Percentiles rank a stretch among this genome's conserved stretches.
Evolutionary conservation across 2,797 vertebrate species (phyloP).

Genomic region (Sebastes hubbsi): DNA sequence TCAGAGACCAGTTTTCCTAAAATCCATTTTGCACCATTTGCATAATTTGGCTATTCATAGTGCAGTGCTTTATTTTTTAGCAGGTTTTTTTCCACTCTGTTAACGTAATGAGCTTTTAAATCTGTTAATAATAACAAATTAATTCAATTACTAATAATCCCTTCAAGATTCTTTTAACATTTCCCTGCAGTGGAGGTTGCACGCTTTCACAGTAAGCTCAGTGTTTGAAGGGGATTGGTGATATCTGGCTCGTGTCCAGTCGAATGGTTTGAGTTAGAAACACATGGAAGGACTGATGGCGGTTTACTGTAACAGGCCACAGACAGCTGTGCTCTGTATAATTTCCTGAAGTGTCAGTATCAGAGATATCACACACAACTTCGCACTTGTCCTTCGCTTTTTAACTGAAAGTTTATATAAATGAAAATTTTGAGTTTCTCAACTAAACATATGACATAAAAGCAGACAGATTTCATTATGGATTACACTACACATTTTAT

Average conservation of each 20-base stretch:
- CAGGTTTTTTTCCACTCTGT: conserved; percentile 15
- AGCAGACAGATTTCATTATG: conserved; percentile 21
- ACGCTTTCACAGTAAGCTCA: conserved; percentile 39
- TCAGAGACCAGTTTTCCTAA: conserved; percentile 25
- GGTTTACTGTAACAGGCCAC: conserved; percentile 61
- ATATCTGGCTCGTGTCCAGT: conserved; percentile 64
- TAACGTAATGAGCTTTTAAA: conserved; percentile 17
- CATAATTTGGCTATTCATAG: not conserved
- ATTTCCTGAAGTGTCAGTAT: conserved; percentile 76
- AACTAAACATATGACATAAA: conserved; percentile 16
- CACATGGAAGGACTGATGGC: conserved; percentile 53
- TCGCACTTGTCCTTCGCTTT: conserved; percentile 21
- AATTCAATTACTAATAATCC: conserved; percentile 33
- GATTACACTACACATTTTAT: conserved; percentile 16
- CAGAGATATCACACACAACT: conserved; percentile 48
- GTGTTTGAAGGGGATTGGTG: conserved; percentile 28
- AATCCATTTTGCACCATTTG: conserved; percentile 21
- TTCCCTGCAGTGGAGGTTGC: conserved; percentile 40
- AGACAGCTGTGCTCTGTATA: conserved; percentile 54
- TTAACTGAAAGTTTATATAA: not conserved
- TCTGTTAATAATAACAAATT: conserved; percentile 29
- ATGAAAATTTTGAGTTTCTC: conserved; percentile 12
- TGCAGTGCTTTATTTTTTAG: not conserved
- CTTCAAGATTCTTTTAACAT: conserved; percentile 25
- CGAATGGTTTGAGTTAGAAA: conserved; percentile 76